phyloP scores from a whole-genome alignment of 2,888 invertebrate species.

The Orthonevra nobilis region DNA sequence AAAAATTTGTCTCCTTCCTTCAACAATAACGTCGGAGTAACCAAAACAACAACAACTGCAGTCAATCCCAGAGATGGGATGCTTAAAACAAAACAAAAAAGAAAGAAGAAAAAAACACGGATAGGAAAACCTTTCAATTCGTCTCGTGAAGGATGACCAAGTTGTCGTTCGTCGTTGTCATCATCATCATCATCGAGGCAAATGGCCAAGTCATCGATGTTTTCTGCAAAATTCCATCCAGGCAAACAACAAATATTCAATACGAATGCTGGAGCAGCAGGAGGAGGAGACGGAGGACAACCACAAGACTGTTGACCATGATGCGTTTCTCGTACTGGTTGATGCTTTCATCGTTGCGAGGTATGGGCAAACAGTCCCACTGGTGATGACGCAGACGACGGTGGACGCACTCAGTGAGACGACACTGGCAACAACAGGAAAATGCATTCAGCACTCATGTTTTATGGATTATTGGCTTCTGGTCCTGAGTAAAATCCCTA shows the following conservation, averaged over 20 bases:
- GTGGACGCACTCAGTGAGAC: constrained; percentile 29
- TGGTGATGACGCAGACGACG: constrained; percentile 9
- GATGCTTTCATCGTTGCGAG: background rate
- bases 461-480: constrained; percentile 67
- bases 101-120: constrained; percentile 17
- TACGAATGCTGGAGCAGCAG: constrained; percentile 7
- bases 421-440: constrained; percentile 49
- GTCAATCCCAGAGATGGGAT: background rate
- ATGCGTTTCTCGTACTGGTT: constrained; percentile 24
- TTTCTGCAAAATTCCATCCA: constrained; percentile 60
- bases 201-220: constrained; percentile 65
- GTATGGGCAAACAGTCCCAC: constrained; percentile 2
- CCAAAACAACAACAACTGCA: constrained; percentile 25
- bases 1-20: constrained; percentile 41
- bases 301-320: constrained; percentile 29
- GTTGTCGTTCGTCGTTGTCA: constrained; percentile 13
- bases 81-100: background rate
- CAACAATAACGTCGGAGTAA: constrained; percentile 31
- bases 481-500: constrained; percentile 27
- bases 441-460: constrained; percentile 65
- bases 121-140: constrained; percentile 58
- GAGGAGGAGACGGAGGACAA: constrained; percentile 21
- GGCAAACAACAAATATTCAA: constrained; percentile 58
- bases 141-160: constrained; percentile 46
- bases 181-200: constrained; percentile 45